These are phyloP conservation scores for Rutpela maculata DNA, from an alignment of 2,888 invertebrate species.

Conservation along the genomic window DNA sequence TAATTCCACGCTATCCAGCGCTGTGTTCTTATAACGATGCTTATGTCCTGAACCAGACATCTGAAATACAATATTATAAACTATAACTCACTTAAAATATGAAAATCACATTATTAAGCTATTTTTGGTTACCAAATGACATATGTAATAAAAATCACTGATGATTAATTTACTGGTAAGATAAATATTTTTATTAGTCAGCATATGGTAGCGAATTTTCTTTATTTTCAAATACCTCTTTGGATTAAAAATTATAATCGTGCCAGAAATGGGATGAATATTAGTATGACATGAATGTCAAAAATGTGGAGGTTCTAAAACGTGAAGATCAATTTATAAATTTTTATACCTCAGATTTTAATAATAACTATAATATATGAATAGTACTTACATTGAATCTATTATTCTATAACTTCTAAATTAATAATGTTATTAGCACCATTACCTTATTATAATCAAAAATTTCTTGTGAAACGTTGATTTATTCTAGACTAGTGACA, in stretches of 20 bases:
- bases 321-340: conserved; percentile 30
- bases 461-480: conserved; percentile 44
- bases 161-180: not conserved
- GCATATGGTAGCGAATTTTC: not conserved
- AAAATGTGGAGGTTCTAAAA: conserved; percentile 51
- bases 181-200: not conserved
- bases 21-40: conserved; percentile 95
- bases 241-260: not conserved
- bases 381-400: conserved; percentile 48
- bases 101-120: not conserved
- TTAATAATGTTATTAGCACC: conserved; percentile 50
- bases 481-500: conserved; percentile 44
- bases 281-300: conserved; percentile 44
- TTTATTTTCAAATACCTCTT: not conserved
- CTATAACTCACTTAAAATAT: too few species aligned
- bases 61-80: conserved; percentile 69
- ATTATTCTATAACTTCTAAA: conserved; percentile 40
- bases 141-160: conserved; percentile 17
- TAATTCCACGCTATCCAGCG: conserved; percentile 93
- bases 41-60: conserved; percentile 91
- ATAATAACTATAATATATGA: conserved; percentile 13
- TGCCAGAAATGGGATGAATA: conserved; percentile 27
- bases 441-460: conserved; percentile 53
- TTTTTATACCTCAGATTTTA: not conserved
- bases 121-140: conserved; percentile 15